phyloP scores from a whole-genome alignment of 2,888 invertebrate genomes.

The Lysandra coridon region DNA sequence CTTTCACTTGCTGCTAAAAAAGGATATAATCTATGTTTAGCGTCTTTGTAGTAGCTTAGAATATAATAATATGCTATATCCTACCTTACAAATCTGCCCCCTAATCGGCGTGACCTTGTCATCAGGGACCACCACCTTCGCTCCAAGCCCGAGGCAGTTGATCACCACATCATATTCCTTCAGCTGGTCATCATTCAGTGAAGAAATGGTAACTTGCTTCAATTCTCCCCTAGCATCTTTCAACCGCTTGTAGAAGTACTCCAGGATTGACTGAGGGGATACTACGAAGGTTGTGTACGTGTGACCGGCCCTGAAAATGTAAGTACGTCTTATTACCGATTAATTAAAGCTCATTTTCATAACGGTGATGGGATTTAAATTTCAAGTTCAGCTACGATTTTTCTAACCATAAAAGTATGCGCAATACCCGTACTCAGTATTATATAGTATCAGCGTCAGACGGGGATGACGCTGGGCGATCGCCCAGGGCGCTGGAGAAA shows the following conservation, averaged over 20 bases:
- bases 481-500: no score
- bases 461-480: no score
- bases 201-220: slow-evolving; percentile 47
- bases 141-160: slow-evolving; percentile 88
- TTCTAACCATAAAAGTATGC: no score
- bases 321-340: neutral
- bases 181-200: slow-evolving; percentile 66
- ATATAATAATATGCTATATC: slow-evolving; percentile 27
- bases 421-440: no score
- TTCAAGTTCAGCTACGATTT: no score
- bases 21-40: no score
- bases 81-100: slow-evolving; percentile 86
- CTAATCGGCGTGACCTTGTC: slow-evolving; percentile 82
- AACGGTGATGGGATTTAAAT: no score
- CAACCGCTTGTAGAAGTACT: slow-evolving; percentile 84
- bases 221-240: slow-evolving; percentile 82
- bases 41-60: no score
- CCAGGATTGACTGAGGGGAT: slow-evolving; percentile 83
- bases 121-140: slow-evolving; percentile 83
- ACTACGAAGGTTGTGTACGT: slow-evolving; percentile 85
- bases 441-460: no score
- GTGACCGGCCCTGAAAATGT: slow-evolving; percentile 77
- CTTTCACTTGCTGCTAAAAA: no score
- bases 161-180: slow-evolving; percentile 85
- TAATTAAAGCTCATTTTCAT: no score